Evolutionary conservation across 2,888 invertebrate genomes (phyloP).

Genomic region (Emmelina monodactyla): DNA sequence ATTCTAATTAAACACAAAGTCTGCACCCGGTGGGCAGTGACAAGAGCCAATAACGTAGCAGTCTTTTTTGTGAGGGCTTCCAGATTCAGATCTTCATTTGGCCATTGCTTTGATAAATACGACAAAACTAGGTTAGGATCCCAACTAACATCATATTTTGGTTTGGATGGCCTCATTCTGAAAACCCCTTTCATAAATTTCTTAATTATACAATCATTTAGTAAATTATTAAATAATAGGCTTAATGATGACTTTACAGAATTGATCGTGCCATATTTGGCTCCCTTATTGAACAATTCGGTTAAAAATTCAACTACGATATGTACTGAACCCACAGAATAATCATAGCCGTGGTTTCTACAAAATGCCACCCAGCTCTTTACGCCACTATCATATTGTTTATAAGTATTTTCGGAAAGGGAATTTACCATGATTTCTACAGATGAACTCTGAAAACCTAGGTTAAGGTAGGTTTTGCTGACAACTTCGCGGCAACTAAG

Average conservation of each 20-base stretch:
- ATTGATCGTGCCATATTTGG: background rate
- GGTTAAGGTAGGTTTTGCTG: background rate
- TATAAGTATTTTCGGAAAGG: background rate
- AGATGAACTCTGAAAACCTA: background rate
- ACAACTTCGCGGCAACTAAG: background rate
- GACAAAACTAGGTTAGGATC: too few species aligned
- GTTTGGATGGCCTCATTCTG: too few species aligned
- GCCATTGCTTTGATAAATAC: too few species aligned
- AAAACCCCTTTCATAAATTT: background rate
- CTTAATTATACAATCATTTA: background rate
- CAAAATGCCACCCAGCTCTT: background rate
- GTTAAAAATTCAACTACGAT: background rate
- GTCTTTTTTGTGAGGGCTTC: too few species aligned
- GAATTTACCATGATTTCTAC: background rate
- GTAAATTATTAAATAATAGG: background rate
- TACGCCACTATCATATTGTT: too few species aligned
- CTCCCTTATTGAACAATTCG: background rate
- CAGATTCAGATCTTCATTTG: too few species aligned
- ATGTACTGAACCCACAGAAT: background rate
- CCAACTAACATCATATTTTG: too few species aligned
- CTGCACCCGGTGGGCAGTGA: too few species aligned
- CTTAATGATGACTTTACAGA: background rate
- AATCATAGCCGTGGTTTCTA: background rate
- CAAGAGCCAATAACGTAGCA: too few species aligned
- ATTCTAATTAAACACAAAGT: too few species aligned